phyloP scores from a whole-genome alignment of 2,113 vertebrate species.

The Varanus komodoensis region DNA sequence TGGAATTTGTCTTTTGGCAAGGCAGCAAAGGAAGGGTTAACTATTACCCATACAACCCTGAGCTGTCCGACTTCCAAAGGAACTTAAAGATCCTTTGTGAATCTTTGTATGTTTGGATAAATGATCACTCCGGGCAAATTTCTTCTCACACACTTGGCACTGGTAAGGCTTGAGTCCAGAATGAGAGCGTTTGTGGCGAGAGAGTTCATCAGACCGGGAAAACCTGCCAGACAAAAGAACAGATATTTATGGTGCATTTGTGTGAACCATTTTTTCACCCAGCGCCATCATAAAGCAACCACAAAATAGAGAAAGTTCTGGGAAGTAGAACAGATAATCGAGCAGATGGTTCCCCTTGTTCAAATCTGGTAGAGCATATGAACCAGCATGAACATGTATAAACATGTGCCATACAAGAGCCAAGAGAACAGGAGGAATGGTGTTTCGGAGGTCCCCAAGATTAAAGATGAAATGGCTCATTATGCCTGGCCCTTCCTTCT shows the following conservation, averaged over 20 bases:
- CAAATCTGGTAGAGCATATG: too few relatives aligned
- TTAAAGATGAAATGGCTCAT: background rate
- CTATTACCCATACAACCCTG: slow-evolving; percentile 60
- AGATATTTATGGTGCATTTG: background rate
- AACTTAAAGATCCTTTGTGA: slow-evolving; percentile 80
- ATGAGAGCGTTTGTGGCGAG: slow-evolving; percentile 89
- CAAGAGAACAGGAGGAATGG: background rate
- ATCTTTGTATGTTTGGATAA: slow-evolving; percentile 89
- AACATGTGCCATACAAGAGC: background rate
- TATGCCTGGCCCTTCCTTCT: background rate
- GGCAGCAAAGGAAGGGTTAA: slow-evolving; percentile 54
- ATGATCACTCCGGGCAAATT: slow-evolving; percentile 89
- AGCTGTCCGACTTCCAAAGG: slow-evolving; percentile 73
- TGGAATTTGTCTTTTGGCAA: background rate
- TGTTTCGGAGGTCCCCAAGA: background rate
- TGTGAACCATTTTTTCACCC: background rate
- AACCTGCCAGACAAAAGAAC: slow-evolving; percentile 76
- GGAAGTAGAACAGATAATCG: background rate
- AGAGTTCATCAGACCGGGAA: slow-evolving; percentile 88
- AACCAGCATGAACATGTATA: background rate
- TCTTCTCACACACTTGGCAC: slow-evolving; percentile 86
- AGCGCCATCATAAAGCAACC: background rate
- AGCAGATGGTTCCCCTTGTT: background rate
- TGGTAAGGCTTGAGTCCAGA: slow-evolving; percentile 88
- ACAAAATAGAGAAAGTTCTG: background rate